Conservation (phyloP, 2,888 invertebrate genomes). For the Eubasilissa splendida region DNA sequence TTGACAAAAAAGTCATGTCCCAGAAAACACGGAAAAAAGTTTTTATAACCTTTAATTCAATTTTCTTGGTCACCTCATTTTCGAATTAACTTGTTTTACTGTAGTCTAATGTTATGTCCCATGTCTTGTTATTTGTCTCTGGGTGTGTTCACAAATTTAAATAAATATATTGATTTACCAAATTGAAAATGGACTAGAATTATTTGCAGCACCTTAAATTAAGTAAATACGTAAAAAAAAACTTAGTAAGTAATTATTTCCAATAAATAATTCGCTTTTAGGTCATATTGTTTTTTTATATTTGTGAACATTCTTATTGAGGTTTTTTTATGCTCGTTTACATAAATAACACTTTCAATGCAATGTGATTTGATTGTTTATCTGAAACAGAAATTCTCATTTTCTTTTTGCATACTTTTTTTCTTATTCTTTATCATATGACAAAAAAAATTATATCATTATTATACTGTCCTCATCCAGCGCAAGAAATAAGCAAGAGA, state of each 20-base stretch:
- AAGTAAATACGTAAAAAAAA: neutral
- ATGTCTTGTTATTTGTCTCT: constrained; percentile 37
- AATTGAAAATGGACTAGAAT: neutral
- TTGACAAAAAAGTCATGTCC: too few relatives aligned
- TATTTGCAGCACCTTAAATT: neutral
- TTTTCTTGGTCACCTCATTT: too few relatives aligned
- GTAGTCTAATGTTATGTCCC: constrained; percentile 42
- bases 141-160: constrained; percentile 42
- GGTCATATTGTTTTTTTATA: neutral
- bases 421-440: constrained; percentile 5
- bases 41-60: too few relatives aligned
- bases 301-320: constrained; percentile 41
- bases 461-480: constrained; percentile 61
- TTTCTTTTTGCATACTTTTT: constrained; percentile 16
- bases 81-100: neutral
- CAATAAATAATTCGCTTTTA: neutral
- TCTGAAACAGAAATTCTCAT: constrained; percentile 3
- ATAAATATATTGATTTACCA: neutral
- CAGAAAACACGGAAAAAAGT: too few relatives aligned
- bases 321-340: constrained; percentile 29
- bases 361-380: constrained; percentile 30
- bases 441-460: constrained; percentile 37
- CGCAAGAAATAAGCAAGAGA: constrained; percentile 71
- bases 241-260: neutral
- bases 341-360: constrained; percentile 42